Conservation (phyloP, 2,888 invertebrate species). For the Cryptops parisi region DNA sequence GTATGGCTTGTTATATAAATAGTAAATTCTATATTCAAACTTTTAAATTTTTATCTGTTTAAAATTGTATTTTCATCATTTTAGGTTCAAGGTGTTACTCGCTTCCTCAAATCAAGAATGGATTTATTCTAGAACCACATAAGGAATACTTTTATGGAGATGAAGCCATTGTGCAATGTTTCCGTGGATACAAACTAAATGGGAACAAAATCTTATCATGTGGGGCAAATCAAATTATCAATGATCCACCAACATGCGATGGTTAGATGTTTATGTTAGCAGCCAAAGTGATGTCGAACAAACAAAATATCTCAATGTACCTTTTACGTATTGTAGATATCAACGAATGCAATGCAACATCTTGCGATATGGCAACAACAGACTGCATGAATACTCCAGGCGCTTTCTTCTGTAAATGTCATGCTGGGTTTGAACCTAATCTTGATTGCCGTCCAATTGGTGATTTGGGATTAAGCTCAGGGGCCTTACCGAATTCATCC, state of each 20-base stretch:
- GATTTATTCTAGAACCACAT: slow-evolving; percentile 64
- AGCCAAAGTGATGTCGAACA: too few relatives aligned
- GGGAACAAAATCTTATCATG: slow-evolving; percentile 67
- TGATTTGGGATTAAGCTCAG: slow-evolving; percentile 72
- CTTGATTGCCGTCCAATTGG: slow-evolving; percentile 80
- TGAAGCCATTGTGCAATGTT: slow-evolving; percentile 81
- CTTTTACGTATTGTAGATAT: slow-evolving; percentile 45
- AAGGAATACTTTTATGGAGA: slow-evolving; percentile 70
- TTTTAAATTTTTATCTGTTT: neutral
- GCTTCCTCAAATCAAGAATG: slow-evolving; percentile 53
- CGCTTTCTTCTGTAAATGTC: slow-evolving; percentile 69
- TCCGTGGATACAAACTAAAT: slow-evolving; percentile 71
- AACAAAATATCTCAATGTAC: neutral
- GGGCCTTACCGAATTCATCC: slow-evolving; percentile 78
- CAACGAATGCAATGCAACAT: slow-evolving; percentile 75
- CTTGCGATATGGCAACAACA: slow-evolving; percentile 79
- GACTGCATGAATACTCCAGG: slow-evolving; percentile 80
- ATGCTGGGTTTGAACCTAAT: slow-evolving; percentile 64
- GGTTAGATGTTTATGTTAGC: too few relatives aligned
- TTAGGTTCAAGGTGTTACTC: slow-evolving; percentile 23
- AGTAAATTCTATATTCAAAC: neutral
- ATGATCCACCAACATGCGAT: slow-evolving; percentile 72
- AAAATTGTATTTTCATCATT: neutral
- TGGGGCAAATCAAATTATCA: slow-evolving; percentile 67
- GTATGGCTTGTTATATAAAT: slow-evolving; percentile 35